Evolutionary conservation across 2,113 vertebrate genomes (phyloP).

Genomic region (Martes martes): DNA sequence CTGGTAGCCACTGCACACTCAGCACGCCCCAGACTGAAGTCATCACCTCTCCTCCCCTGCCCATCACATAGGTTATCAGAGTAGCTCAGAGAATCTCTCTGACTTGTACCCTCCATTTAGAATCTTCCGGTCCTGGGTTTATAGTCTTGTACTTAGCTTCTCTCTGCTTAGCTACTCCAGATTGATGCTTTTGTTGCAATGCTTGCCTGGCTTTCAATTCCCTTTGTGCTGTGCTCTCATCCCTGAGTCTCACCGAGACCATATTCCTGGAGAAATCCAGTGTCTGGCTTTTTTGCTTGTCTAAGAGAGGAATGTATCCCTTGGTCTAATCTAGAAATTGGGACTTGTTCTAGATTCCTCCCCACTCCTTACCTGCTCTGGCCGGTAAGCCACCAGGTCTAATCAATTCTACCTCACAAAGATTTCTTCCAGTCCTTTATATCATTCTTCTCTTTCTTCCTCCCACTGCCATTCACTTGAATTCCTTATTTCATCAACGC

Average conservation of each 20-base stretch:
- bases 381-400: not conserved
- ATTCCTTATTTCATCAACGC: not conserved
- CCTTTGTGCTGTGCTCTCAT: not conserved
- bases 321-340: slow-evolving; percentile 2
- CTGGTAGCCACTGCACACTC: not conserved
- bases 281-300: not conserved
- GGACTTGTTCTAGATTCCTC: not conserved
- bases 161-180: not conserved
- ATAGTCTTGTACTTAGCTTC: not conserved
- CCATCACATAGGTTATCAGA: not conserved
- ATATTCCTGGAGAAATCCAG: not conserved
- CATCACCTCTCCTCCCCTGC: not conserved
- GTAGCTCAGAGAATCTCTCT: not conserved
- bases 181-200: not conserved
- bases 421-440: not conserved
- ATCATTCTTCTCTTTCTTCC: not conserved
- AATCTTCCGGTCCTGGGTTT: not conserved
- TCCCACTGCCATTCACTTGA: not conserved
- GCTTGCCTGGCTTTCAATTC: not conserved
- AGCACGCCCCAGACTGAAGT: not conserved
- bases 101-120: not conserved
- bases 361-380: not conserved
- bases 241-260: not conserved
- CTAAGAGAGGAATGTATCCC: not conserved
- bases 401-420: not conserved